Evolutionary conservation across 2,113 vertebrate species (phyloP).

Genomic region (Semnornis frantzii): DNA sequence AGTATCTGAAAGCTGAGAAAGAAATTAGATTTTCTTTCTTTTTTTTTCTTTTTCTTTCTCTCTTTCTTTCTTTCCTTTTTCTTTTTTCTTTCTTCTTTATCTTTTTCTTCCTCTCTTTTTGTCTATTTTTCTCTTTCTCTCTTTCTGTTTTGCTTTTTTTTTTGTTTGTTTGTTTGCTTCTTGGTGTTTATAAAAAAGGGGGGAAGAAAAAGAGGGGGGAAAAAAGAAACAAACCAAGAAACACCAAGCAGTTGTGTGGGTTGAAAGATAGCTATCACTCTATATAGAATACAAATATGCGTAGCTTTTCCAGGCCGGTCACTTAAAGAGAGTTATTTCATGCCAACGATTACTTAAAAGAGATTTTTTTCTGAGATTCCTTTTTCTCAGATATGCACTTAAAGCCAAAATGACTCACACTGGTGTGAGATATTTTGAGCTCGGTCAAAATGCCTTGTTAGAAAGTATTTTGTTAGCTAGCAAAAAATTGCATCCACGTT

Average conservation of each 20-base stretch:
- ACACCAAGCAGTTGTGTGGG: not conserved
- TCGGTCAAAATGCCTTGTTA: slow-evolving; percentile 25
- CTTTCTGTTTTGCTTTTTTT: too few relatives aligned
- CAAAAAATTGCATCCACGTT: not conserved
- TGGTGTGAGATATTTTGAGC: slow-evolving; percentile 21
- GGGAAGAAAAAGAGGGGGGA: not conserved
- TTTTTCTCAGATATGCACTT: not conserved
- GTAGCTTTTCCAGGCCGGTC: slow-evolving; percentile 31
- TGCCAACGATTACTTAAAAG: slow-evolving; percentile 10
- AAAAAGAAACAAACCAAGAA: not conserved
- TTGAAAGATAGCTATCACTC: slow-evolving; percentile 5
- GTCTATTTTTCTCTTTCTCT: too few relatives aligned
- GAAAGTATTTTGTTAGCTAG: slow-evolving; percentile 15
- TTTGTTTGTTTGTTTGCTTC: too few relatives aligned
- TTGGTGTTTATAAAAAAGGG: too few relatives aligned
- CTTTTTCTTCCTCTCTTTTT: too few relatives aligned
- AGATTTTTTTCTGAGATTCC: not conserved
- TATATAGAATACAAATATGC: slow-evolving; percentile 46
- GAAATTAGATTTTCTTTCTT: not conserved
- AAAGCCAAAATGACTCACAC: slow-evolving; percentile 61
- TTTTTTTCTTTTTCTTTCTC: not conserved
- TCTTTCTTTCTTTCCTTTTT: too few relatives aligned
- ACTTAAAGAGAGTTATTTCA: not conserved
- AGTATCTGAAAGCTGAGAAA: not conserved
- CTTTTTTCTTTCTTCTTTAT: too few relatives aligned